Evolutionary conservation across 2,113 vertebrate species (phyloP).

Genomic region (Brachirus orientalis): DNA sequence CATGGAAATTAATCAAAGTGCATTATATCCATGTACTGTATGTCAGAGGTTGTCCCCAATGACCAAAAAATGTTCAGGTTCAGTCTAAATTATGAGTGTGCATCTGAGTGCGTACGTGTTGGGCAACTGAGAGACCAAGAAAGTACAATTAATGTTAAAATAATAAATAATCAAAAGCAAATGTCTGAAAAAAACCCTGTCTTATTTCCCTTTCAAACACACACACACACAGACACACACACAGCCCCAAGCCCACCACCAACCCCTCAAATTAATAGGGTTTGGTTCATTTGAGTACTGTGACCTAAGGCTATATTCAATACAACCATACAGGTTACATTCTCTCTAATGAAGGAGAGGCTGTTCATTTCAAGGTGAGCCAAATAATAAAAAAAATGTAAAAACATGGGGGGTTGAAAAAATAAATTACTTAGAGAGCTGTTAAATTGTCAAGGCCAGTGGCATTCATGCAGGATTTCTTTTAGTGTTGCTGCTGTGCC

Average conservation of each 20-base stretch:
- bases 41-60: neutral
- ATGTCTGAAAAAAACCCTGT: neutral
- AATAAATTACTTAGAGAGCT: slow-evolving; percentile 52
- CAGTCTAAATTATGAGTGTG: neutral
- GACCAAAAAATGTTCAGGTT: neutral
- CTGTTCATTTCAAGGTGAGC: slow-evolving; percentile 62
- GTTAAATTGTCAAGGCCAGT: slow-evolving; percentile 43
- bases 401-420: slow-evolving; percentile 44
- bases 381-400: slow-evolving; percentile 40
- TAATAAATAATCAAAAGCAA: neutral
- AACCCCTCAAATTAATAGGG: slow-evolving; percentile 43
- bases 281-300: slow-evolving; percentile 48
- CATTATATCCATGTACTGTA: neutral
- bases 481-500: neutral
- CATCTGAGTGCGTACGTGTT: no score
- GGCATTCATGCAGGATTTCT: slow-evolving; percentile 10
- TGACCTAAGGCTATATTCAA: slow-evolving; percentile 56
- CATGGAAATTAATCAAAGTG: neutral
- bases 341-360: slow-evolving; percentile 57
- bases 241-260: neutral
- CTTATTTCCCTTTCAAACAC: slow-evolving; percentile 1
- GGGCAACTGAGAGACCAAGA: neutral
- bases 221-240: slow-evolving; percentile 12
- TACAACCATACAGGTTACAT: slow-evolving; percentile 40
- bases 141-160: slow-evolving; percentile 6